Evolutionary conservation across 92 coral and sea anemone genomes (phyloP).

Genomic region (Actinostola sp.): DNA sequence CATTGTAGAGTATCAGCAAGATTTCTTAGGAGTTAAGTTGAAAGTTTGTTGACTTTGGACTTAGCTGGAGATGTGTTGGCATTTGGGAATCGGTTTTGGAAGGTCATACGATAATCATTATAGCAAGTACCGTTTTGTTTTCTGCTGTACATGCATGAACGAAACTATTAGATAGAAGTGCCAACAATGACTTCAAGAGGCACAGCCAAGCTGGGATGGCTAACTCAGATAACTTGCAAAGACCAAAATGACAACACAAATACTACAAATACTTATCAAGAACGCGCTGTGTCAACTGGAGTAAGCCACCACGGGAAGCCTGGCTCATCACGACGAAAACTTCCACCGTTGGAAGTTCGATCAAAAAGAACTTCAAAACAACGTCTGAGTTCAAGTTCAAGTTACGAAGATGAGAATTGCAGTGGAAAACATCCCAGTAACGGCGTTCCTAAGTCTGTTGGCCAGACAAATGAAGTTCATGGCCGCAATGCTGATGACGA

Average conservation of each 20-base stretch:
- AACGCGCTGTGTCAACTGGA: not conserved
- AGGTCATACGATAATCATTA: not conserved
- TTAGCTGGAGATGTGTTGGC: constrained; percentile 9
- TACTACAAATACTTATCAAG: not conserved
- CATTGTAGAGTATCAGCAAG: not conserved
- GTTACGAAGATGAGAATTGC: no score
- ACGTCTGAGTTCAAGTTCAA: no score
- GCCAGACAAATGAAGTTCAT: no score
- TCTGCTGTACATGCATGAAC: not conserved
- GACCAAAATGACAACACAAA: constrained; percentile 1
- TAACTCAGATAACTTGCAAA: not conserved
- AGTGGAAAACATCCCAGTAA: no score
- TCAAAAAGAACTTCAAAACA: not conserved
- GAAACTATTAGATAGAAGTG: no score
- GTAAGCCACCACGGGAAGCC: not conserved
- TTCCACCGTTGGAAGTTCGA: constrained; percentile 21
- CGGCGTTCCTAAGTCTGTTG: no score
- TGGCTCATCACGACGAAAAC: constrained; percentile 10
- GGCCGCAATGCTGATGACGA: not conserved
- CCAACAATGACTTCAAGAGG: not conserved
- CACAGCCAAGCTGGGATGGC: not conserved
- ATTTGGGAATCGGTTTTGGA: not conserved
- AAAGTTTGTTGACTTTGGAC: constrained; percentile 27
- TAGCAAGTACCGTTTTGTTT: not conserved
- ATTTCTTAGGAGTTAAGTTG: constrained; percentile 26